phyloP scores from a whole-genome alignment of 2,113 vertebrate genomes.

The Chloropsis cyanopogon region DNA sequence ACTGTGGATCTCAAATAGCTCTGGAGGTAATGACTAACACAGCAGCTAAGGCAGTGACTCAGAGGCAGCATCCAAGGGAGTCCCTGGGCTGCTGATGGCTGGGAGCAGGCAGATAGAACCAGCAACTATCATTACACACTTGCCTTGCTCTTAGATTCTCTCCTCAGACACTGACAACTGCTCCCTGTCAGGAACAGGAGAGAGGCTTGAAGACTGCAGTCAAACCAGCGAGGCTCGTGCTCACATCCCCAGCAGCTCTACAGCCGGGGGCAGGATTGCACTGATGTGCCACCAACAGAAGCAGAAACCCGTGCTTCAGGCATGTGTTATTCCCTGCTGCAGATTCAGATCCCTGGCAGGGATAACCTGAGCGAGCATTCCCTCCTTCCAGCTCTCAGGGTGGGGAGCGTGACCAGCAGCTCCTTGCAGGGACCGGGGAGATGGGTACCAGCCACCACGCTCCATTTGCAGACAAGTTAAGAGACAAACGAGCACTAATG shows the following conservation, averaged over 20 bases:
- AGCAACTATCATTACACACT: background rate
- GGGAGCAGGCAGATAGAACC: background rate
- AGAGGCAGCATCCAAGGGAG: background rate
- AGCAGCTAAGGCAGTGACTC: background rate
- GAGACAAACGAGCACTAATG: background rate
- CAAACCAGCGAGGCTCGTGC: background rate
- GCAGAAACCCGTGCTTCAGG: background rate
- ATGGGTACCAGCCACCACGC: background rate
- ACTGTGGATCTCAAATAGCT: background rate
- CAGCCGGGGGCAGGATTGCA: background rate
- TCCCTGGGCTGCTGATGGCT: background rate
- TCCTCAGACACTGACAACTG: slow-evolving; percentile 38
- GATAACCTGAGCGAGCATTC: background rate
- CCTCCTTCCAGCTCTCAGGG: background rate
- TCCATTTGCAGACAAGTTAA: background rate
- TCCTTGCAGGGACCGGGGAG: background rate
- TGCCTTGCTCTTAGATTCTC: background rate
- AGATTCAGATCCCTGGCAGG: background rate
- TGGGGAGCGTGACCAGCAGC: background rate
- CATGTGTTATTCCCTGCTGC: background rate
- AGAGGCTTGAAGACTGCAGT: background rate
- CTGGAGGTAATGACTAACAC: background rate
- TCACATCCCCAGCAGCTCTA: background rate
- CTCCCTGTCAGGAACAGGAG: background rate
- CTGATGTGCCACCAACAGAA: background rate